Evolutionary conservation across 37 sponge, comb jelly and placozoan species (phyloP), one percentile per base, ranked within the genome.

Genomic region (Beroe ovata): DNA sequence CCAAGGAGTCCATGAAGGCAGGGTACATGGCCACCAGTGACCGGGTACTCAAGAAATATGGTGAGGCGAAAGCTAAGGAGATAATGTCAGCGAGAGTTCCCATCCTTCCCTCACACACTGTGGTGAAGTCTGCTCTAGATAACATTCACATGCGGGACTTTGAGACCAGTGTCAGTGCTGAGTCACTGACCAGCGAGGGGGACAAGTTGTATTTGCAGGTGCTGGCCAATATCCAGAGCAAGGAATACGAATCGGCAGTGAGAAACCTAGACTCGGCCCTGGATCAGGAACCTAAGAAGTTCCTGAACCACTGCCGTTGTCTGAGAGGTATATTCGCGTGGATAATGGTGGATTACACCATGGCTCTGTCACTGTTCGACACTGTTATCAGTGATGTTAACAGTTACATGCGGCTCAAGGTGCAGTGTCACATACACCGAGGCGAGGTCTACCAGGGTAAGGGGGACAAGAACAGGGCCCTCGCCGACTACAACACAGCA

Each of bases 71-170:
- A 25, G 84, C 84, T 23, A 77, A 77, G 84, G 33, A 42, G 42
- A 14, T 77, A 19, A 77, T 77, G 84, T 8, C 47, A 4, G 3
- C 21, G 36, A 39, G 54, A 54, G 47, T 40, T 14, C 84, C 84
- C 41, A 39, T 30, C 23, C 47, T 77, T 4, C 84, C 84, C 22
- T 77, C 84, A 8, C 84, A 40, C 47, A 77, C 84, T 77, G 54
- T 77, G 2, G 33, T 77, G 0, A 42, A 39, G 47, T 19, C 84
- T 4, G 54, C 84, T 25, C 84, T 77, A 54, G 84, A 77, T 36
- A 77, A 77, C 84, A 42, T 77, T 19, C 84, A 77, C 84, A 77
- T 77, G 84, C n/a, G 84, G 47, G 84, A 77, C 54, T 77, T 77
- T 35, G 36, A 77, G n/a, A n/a, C 42, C 29, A 42, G 54, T 21